Evolutionary conservation across 2,888 invertebrate genomes (phyloP).

Genomic region (Napeogenes inachia): DNA sequence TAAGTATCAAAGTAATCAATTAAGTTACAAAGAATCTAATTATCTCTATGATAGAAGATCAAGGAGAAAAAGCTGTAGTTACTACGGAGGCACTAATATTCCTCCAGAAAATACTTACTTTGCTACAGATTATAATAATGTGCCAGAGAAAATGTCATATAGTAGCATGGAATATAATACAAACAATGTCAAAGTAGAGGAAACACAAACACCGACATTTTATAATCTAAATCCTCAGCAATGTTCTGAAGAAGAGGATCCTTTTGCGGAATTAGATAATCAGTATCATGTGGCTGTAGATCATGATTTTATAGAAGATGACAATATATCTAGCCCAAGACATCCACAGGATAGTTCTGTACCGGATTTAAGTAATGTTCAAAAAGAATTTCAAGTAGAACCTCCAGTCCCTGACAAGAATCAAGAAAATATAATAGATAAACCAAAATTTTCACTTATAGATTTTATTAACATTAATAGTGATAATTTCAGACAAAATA

Average conservation of each 20-base stretch:
- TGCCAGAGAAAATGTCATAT: background rate
- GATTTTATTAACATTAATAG: constrained; percentile 2
- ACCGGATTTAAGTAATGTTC: constrained; percentile 25
- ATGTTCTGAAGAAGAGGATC: constrained; percentile 60
- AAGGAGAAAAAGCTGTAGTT: constrained; percentile 36
- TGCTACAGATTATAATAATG: constrained; percentile 5
- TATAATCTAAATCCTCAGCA: constrained; percentile 53
- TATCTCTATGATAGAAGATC: constrained; percentile 48
- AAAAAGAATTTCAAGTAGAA: constrained; percentile 37
- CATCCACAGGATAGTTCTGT: constrained; percentile 19
- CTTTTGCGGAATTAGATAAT: constrained; percentile 67
- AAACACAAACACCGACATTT: constrained; percentile 40
- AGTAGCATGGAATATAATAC: constrained; percentile 30
- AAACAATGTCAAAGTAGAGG: constrained; percentile 19
- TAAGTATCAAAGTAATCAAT: constrained; percentile 30
- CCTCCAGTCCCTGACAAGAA: constrained; percentile 17
- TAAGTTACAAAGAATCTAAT: constrained; percentile 29
- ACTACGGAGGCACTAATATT: constrained; percentile 32
- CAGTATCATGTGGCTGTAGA: constrained; percentile 74
- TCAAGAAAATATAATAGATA: background rate
- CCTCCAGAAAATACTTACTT: constrained; percentile 24
- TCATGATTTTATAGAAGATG: constrained; percentile 58
- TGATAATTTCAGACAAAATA: background rate
- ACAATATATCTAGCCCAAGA: constrained; percentile 40
- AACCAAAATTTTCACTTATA: no score